A percentile compares a stretch with the other conserved stretches of the same genome.
These are phyloP conservation scores for Melieria omissa DNA, from an alignment of 2,888 invertebrate species.

Conservation along the genomic window DNA sequence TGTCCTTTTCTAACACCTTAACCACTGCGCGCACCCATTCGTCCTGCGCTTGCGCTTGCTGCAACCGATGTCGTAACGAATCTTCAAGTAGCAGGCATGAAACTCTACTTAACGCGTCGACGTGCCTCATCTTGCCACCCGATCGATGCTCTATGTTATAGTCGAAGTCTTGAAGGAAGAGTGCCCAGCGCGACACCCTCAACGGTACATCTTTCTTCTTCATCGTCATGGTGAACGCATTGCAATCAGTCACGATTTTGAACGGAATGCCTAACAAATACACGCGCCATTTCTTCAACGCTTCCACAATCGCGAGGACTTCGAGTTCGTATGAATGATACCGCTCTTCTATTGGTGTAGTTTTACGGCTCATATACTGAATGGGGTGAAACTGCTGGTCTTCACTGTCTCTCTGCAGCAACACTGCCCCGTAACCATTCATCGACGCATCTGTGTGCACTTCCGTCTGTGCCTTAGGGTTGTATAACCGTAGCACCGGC, in stretches of 20 bases:
- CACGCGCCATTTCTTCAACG: too few species aligned
- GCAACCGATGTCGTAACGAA: conserved; percentile 4
- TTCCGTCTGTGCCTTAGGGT: conserved; percentile 23
- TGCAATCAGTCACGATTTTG: too few species aligned
- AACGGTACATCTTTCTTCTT: conserved; percentile 47
- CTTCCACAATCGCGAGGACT: too few species aligned
- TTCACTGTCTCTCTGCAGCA: too few species aligned
- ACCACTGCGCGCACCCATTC: conserved; percentile 25
- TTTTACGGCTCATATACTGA: too few species aligned
- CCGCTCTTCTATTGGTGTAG: too few species aligned
- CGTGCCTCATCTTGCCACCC: conserved; percentile 32
- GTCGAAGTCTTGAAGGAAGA: conserved; percentile 38
- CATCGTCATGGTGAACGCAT: conserved; percentile 53
- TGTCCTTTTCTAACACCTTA: conserved; percentile 24
- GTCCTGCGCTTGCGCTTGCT: conserved; percentile 15
- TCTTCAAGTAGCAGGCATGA: conserved; percentile 23
- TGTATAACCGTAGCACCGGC: conserved; percentile 39
- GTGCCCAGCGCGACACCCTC: conserved; percentile 35
- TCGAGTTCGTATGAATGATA: too few species aligned
- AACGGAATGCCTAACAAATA: too few species aligned
- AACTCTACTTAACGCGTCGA: conserved; percentile 37
- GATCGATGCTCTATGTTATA: conserved; percentile 35
- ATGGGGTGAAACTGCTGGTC: too few species aligned
- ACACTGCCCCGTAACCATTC: conserved; percentile 36
- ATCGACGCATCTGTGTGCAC: conserved; percentile 34